Evolutionary conservation across 2,888 invertebrate species (phyloP).

Genomic region (Cataglyphis altisquamis): DNA sequence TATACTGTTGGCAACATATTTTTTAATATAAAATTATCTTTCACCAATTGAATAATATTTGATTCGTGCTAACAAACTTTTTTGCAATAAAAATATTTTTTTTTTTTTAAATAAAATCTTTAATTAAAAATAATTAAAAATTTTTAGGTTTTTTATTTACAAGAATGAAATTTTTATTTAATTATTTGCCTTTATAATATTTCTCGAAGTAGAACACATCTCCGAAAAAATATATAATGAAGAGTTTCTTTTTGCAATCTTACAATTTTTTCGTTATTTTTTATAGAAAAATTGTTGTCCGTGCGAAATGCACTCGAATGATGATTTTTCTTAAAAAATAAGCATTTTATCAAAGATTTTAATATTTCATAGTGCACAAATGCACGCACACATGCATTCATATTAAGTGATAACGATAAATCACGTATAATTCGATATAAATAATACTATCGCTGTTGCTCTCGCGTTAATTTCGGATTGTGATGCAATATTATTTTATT

Average conservation of each 20-base stretch:
- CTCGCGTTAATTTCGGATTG: not conserved
- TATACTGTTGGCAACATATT: not conserved
- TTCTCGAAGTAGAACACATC: not conserved
- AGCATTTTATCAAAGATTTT: slow-evolving; percentile 25
- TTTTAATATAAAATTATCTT: slow-evolving; percentile 8
- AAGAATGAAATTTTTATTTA: not conserved
- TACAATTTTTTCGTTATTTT: not conserved
- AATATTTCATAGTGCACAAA: slow-evolving; percentile 1
- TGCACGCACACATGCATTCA: not conserved
- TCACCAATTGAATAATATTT: not conserved
- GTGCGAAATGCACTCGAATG: not conserved
- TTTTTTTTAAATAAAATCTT: not conserved
- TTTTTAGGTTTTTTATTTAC: not conserved
- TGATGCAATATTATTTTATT: not conserved
- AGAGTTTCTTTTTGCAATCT: not conserved
- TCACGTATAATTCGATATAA: slow-evolving; percentile 4
- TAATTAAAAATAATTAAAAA: not conserved
- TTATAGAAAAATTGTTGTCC: not conserved
- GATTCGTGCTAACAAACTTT: not conserved
- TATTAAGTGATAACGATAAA: slow-evolving; percentile 13
- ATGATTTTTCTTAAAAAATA: slow-evolving; percentile 28
- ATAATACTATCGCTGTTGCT: not conserved
- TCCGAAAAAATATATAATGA: not conserved
- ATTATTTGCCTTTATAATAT: not conserved
- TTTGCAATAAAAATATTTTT: not conserved